phyloP scores from a whole-genome alignment of 2,113 vertebrate species.

The Brachypodius melanocephalos region DNA sequence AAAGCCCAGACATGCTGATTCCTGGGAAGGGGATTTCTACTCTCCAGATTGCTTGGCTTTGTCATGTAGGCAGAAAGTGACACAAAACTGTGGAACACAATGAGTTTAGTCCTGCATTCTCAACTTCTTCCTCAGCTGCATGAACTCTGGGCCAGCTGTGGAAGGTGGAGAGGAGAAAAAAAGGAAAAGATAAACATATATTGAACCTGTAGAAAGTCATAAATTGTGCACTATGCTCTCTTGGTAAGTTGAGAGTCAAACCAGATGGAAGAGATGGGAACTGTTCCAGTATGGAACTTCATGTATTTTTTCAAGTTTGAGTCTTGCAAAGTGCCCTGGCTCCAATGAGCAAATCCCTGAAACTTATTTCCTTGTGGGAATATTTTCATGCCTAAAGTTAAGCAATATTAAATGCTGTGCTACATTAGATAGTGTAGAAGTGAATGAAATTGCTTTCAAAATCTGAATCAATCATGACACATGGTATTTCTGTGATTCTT shows the following conservation, averaged over 20 bases:
- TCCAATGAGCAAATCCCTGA: not conserved
- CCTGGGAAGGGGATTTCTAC: not conserved
- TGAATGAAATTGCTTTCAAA: not conserved
- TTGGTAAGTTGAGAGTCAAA: not conserved
- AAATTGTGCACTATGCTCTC: not conserved
- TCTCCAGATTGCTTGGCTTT: not conserved
- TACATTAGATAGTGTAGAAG: not conserved
- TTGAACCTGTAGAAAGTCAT: not conserved
- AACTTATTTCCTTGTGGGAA: not conserved
- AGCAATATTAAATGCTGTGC: not conserved
- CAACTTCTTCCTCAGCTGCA: not conserved
- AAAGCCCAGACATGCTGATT: not conserved
- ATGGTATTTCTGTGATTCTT: not conserved
- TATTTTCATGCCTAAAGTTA: not conserved
- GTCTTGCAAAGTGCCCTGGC: not conserved
- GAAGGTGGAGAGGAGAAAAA: not conserved
- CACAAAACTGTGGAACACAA: not conserved
- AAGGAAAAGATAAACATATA: not conserved
- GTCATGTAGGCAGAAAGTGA: not conserved
- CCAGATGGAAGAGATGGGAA: not conserved
- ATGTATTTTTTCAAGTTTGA: not conserved
- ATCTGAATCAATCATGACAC: not conserved
- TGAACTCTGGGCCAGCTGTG: not conserved
- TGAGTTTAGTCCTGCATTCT: fast-evolving
- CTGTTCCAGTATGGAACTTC: not conserved